Evolutionary conservation across 1,140 invertebrate genomes (phyloP).

Genomic region (Acromyrmex charruanus): DNA sequence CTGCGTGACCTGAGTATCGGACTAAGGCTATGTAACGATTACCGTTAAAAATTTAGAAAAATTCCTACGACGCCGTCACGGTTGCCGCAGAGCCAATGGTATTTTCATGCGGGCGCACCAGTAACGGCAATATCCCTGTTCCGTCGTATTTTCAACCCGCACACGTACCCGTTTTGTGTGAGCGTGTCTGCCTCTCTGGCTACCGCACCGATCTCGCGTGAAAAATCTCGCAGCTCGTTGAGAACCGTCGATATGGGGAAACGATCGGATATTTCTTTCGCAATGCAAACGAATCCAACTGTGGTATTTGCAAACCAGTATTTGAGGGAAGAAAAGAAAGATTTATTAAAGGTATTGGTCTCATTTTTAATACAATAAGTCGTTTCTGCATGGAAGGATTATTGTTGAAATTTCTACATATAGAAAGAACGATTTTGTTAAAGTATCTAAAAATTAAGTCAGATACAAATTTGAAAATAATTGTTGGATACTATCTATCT

Average conservation of each 20-base stretch:
- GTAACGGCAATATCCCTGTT: neutral
- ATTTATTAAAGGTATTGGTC: neutral
- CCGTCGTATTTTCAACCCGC: slow-evolving; percentile 57
- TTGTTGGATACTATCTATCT: too few species aligned
- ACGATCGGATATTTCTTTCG: slow-evolving; percentile 50
- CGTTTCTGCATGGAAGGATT: too few species aligned
- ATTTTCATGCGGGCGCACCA: slow-evolving; percentile 64
- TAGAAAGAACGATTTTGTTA: too few species aligned
- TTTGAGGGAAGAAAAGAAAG: neutral
- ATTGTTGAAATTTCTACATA: neutral
- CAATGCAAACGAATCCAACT: slow-evolving; percentile 1
- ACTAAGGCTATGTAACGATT: slow-evolving; percentile 70
- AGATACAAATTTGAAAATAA: too few species aligned
- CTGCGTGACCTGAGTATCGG: slow-evolving; percentile 73
- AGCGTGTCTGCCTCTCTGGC: slow-evolving; percentile 25
- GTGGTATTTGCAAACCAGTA: slow-evolving; percentile 23
- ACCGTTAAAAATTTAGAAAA: slow-evolving; percentile 76
- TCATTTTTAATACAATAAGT: neutral
- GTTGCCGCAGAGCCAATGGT: slow-evolving; percentile 53
- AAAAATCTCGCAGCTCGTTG: slow-evolving; percentile 51
- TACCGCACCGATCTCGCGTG: neutral
- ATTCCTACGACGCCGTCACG: slow-evolving; percentile 51
- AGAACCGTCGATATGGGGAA: slow-evolving; percentile 45
- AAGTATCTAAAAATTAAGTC: too few species aligned
- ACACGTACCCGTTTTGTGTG: slow-evolving; percentile 71